These are phyloP conservation scores for Pecten maximus DNA, from an alignment of 2,888 invertebrate species.

Conservation along the genomic window DNA sequence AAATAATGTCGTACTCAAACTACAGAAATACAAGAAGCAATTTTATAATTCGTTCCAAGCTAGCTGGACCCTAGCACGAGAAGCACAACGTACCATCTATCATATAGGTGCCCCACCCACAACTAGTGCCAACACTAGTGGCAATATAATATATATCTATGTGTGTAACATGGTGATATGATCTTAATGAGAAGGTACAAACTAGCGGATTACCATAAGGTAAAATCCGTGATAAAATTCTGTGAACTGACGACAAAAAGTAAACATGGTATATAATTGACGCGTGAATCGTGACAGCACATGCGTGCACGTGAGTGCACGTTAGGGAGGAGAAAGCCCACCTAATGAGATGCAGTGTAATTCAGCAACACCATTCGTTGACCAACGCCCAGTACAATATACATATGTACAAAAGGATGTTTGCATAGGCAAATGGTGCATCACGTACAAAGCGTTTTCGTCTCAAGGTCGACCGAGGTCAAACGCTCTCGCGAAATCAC, in stretches of 20 bases:
- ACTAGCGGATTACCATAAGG: neutral
- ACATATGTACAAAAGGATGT: slow-evolving; percentile 28
- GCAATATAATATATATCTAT: neutral
- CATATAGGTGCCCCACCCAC: neutral
- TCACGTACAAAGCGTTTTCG: neutral
- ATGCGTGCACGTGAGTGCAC: neutral
- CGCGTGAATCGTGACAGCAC: neutral
- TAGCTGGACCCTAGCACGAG: neutral
- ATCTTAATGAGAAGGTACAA: neutral
- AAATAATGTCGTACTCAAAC: neutral
- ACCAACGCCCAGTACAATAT: slow-evolving; percentile 30
- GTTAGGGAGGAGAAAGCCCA: slow-evolving; percentile 2
- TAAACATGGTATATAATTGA: neutral
- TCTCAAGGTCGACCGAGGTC: neutral
- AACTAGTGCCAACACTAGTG: neutral
- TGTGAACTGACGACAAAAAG: neutral
- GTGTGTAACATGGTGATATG: neutral
- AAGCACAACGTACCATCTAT: neutral
- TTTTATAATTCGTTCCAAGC: neutral
- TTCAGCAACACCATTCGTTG: slow-evolving; percentile 33
- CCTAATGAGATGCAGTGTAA: slow-evolving; percentile 22
- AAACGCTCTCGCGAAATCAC: neutral
- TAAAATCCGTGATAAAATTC: neutral
- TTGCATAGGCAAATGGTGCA: slow-evolving; percentile 35
- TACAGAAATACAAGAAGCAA: neutral